These are phyloP conservation scores for Nixonia krombeini DNA, from an alignment of 1,140 invertebrate genomes.

Conservation along the genomic window DNA sequence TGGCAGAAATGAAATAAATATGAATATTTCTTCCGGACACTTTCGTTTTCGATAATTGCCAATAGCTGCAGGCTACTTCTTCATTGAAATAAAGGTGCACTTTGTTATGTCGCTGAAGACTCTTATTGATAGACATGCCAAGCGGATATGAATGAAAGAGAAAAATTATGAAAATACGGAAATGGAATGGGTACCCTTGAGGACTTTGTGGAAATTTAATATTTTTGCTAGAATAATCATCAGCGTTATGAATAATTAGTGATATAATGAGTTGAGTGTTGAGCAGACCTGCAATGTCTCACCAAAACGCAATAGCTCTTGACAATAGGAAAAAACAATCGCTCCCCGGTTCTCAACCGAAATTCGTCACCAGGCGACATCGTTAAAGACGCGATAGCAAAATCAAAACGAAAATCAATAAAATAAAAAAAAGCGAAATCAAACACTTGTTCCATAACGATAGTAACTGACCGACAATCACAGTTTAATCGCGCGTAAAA, in stretches of 20 bases:
- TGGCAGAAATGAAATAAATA: no score
- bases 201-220: no score
- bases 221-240: slow-evolving; percentile 62
- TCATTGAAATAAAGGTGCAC: slow-evolving; percentile 36
- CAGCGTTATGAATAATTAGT: slow-evolving; percentile 71
- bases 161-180: slow-evolving; percentile 23
- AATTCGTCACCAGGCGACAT: slow-evolving; percentile 15
- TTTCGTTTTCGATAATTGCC: no score
- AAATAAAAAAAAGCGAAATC: no score
- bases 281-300: slow-evolving; percentile 67
- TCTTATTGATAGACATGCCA: slow-evolving; percentile 33
- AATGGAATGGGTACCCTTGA: slow-evolving; percentile 49
- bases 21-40: no score
- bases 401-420: no score
- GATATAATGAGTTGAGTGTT: slow-evolving; percentile 72
- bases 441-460: no score
- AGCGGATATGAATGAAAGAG: slow-evolving; percentile 33
- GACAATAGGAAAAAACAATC: slow-evolving; percentile 65
- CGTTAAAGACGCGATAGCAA: no score
- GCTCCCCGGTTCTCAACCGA: slow-evolving; percentile 62
- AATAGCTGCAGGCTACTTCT: slow-evolving; percentile 32
- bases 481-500: no score
- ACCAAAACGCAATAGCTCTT: slow-evolving; percentile 61
- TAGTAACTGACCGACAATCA: no score
- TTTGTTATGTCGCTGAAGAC: slow-evolving; percentile 43